Conservation (phyloP, 2,888 invertebrate species). For the Idaea biselata region DNA sequence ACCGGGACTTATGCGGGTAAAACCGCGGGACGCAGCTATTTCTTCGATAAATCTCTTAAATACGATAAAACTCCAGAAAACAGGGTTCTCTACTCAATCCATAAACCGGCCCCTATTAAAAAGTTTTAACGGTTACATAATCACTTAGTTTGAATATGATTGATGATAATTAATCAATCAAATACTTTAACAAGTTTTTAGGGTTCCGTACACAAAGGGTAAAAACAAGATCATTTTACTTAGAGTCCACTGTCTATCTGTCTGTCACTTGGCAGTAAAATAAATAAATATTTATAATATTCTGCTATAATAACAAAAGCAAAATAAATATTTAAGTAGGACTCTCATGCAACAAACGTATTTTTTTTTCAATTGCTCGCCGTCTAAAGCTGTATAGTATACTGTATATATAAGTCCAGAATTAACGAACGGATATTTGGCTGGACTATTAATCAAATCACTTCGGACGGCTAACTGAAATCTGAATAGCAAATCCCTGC, state of each 20-base stretch:
- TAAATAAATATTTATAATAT: too few relatives aligned
- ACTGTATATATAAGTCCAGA: neutral
- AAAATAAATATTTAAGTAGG: too few relatives aligned
- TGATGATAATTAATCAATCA: neutral
- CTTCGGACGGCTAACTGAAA: constrained; percentile 57
- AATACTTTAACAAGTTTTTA: neutral
- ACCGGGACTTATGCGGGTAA: too few relatives aligned
- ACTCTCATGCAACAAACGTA: too few relatives aligned
- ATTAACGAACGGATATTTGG: constrained; percentile 34
- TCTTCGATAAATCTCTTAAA: neutral
- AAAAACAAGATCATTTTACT: too few relatives aligned
- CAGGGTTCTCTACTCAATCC: neutral
- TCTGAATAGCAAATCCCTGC: constrained; percentile 61
- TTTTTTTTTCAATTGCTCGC: neutral
- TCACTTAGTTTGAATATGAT: neutral
- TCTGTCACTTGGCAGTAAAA: too few relatives aligned
- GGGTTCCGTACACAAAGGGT: neutral
- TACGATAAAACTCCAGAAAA: neutral
- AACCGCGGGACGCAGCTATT: too few relatives aligned
- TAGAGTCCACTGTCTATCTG: too few relatives aligned
- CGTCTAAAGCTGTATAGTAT: neutral
- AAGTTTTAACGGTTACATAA: neutral
- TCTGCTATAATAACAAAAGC: too few relatives aligned
- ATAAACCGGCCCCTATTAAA: neutral
- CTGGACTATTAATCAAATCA: constrained; percentile 60